These are phyloP conservation scores for Cephus spinipes DNA, from an alignment of 2,888 invertebrate species.

Conservation along the genomic window DNA sequence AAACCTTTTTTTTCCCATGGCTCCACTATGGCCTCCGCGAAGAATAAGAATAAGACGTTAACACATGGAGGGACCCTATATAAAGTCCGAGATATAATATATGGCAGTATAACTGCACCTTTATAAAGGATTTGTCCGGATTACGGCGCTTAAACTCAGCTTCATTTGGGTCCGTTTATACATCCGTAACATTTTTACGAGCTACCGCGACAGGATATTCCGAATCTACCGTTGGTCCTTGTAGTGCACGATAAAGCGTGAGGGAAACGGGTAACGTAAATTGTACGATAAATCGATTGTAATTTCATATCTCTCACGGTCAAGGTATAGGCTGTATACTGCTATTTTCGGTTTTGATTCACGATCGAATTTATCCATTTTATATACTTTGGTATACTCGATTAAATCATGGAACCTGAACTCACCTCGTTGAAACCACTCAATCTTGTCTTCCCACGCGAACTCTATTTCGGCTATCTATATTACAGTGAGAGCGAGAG, in stretches of 20 bases:
- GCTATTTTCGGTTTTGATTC: not conserved
- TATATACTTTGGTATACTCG: not conserved
- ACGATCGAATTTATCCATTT: not conserved
- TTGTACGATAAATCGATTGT: not conserved
- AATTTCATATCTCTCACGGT: not conserved
- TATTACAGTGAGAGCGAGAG: not conserved
- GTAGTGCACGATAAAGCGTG: not conserved
- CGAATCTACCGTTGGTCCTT: not conserved
- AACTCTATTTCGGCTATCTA: not conserved
- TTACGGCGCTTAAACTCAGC: conserved; percentile 34
- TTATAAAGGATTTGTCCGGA: conserved; percentile 42
- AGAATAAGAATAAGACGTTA: conserved; percentile 64
- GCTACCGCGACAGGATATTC: conserved; percentile 11
- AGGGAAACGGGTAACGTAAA: not conserved
- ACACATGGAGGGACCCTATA: conserved; percentile 48
- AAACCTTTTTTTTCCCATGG: conserved; percentile 31
- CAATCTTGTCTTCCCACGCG: conserved; percentile 1
- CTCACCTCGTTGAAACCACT: not conserved
- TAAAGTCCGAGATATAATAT: conserved; percentile 40
- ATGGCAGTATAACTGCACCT: conserved; percentile 45
- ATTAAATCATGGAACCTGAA: not conserved
- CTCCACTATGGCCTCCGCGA: conserved; percentile 33
- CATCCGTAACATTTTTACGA: conserved; percentile 23
- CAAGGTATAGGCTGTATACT: not conserved
- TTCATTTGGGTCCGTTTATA: conserved; percentile 31